A percentile compares a stretch with the other conserved stretches of the same genome.
Conservation (phyloP, 2,888 invertebrate genomes). For the Coelinius sp. region DNA sequence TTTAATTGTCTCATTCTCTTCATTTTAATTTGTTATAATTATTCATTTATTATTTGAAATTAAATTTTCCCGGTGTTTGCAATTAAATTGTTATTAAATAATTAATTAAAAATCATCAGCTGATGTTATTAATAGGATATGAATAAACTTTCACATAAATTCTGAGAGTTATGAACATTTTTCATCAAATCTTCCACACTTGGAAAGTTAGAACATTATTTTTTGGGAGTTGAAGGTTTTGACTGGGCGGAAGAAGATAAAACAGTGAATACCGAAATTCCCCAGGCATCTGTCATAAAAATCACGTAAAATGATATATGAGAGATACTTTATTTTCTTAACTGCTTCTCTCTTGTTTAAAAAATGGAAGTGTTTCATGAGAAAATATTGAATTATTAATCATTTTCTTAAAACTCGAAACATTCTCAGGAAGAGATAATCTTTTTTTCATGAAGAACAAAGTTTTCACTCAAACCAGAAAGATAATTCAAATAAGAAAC, state of each 20-base stretch:
- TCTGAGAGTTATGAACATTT: background rate
- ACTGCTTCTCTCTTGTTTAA: background rate
- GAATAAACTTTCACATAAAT: background rate
- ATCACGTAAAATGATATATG: background rate
- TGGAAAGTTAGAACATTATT: background rate
- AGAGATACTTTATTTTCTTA: background rate
- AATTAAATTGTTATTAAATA: no score
- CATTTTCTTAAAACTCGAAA: background rate
- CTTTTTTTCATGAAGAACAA: background rate
- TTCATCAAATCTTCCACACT: background rate
- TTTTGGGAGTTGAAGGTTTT: background rate
- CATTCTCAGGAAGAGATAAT: background rate
- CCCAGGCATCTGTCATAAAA: background rate
- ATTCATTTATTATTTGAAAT: background rate
- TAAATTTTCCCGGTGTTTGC: background rate
- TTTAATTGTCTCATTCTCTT: slow-evolving; percentile 14
- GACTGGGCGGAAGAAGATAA: background rate
- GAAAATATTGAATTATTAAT: no score
- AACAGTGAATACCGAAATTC: background rate
- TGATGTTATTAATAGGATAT: no score
- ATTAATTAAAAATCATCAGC: no score
- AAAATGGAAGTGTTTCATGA: no score
- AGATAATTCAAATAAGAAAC: background rate
- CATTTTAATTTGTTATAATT: background rate
- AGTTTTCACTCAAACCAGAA: background rate